Conservation (phyloP, 2,797 vertebrate genomes). For the Bufotes viridis region DNA sequence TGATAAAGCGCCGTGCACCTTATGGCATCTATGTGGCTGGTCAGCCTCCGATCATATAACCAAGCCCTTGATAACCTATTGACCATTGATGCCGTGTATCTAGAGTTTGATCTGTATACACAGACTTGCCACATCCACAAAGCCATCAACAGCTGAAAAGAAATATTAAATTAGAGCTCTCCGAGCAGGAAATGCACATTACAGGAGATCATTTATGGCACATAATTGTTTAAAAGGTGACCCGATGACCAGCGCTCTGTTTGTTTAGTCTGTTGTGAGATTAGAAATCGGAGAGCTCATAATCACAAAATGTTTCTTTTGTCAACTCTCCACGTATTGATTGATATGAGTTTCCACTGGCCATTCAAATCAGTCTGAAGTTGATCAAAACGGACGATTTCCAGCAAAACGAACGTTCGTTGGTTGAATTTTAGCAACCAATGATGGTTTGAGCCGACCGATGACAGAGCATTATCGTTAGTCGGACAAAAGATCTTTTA, state of each 20-base stretch:
- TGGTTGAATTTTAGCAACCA: too few species aligned
- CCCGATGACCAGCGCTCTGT: slow-evolving; percentile 34
- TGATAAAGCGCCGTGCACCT: background rate
- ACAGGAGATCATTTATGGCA: slow-evolving; percentile 23
- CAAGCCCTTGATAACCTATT: background rate
- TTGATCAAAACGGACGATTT: too few species aligned
- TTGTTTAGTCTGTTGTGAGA: slow-evolving; percentile 42
- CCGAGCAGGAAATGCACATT: slow-evolving; percentile 32
- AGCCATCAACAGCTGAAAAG: slow-evolving; percentile 42
- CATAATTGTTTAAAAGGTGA: slow-evolving; percentile 58
- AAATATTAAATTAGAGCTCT: slow-evolving; percentile 41
- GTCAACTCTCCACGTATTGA: background rate
- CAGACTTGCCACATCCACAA: slow-evolving; percentile 22
- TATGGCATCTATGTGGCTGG: background rate
- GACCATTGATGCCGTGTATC: background rate
- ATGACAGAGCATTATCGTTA: too few species aligned
- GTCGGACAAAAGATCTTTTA: too few species aligned
- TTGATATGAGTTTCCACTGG: background rate
- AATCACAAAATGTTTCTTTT: background rate
- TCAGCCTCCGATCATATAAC: slow-evolving; percentile 23
- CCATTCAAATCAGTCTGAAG: too few species aligned
- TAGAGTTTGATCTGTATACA: slow-evolving; percentile 25
- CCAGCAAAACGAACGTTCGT: too few species aligned
- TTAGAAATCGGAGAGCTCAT: background rate
- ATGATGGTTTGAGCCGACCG: too few species aligned